A percentile compares a stretch with the other conserved stretches of the same genome.
These are phyloP conservation scores for Rhynchomys soricoides DNA, from an alignment of 2,113 vertebrate genomes.

Conservation along the genomic window DNA sequence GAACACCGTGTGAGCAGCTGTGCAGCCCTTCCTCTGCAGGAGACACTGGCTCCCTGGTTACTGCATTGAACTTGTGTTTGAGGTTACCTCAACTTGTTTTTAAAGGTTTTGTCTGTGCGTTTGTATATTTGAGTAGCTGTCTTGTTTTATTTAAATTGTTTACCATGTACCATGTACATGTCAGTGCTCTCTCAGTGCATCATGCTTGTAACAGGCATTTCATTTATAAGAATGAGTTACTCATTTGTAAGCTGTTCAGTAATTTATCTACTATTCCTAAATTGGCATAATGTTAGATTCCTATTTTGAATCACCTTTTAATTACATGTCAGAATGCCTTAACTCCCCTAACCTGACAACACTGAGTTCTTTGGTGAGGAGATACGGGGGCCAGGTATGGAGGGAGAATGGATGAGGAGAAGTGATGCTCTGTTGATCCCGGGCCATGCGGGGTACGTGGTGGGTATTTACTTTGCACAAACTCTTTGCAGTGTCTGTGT, in stretches of 20 bases:
- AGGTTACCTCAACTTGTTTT: conserved; percentile 90
- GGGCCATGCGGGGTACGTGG: conserved; percentile 69
- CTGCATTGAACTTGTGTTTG: conserved; percentile 88
- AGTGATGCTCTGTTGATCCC: conserved; percentile 48
- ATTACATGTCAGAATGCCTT: conserved; percentile 89
- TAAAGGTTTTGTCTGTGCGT: conserved; percentile 87
- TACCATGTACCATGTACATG: conserved; percentile 94
- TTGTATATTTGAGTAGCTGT: conserved; percentile 91
- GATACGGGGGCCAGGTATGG: conserved; percentile 65
- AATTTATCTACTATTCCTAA: conserved; percentile 88
- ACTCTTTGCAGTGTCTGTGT: conserved; percentile 76
- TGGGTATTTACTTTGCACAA: conserved; percentile 86
- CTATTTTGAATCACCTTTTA: conserved; percentile 86
- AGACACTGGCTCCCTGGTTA: conserved; percentile 86
- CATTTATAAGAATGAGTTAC: conserved; percentile 86
- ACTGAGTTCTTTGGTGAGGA: conserved; percentile 77
- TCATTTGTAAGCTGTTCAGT: conserved; percentile 87
- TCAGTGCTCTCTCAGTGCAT: conserved; percentile 88
- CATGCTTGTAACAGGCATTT: conserved; percentile 95
- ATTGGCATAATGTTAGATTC: conserved; percentile 84
- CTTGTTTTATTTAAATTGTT: conserved; percentile 89
- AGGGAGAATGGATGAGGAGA: conserved; percentile 61
- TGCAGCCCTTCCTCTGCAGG: conserved; percentile 80
- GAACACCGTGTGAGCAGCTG: conserved; percentile 80
- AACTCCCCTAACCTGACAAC: conserved; percentile 88